Percentiles rank a stretch among this genome's conserved stretches.
These are phyloP conservation scores for Ceratina calcarata DNA, from an alignment of 1,140 invertebrate species.

Conservation along the genomic window DNA sequence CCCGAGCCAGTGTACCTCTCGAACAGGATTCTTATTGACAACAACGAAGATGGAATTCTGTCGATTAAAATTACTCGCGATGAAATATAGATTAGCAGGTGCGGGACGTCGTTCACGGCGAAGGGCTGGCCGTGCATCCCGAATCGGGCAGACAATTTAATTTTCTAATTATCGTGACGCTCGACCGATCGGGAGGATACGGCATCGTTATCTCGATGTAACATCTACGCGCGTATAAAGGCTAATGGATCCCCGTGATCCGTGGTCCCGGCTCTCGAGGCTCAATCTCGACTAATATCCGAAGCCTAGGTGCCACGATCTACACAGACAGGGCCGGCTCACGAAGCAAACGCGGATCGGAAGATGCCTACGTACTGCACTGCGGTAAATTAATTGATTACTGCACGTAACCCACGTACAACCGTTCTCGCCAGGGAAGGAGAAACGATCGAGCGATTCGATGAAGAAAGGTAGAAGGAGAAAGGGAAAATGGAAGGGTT, in stretches of 20 bases:
- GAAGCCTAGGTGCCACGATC: conserved; percentile 14
- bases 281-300: conserved; percentile 78
- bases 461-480: neutral
- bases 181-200: conserved; percentile 63
- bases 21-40: neutral
- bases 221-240: conserved; percentile 76
- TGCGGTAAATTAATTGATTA: conserved; percentile 68
- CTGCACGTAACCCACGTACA: conserved; percentile 53
- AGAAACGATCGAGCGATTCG: conserved; percentile 18
- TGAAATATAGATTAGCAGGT: conserved; percentile 41
- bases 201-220: conserved; percentile 73
- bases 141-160: conserved; percentile 76
- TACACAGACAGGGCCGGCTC: conserved; percentile 24
- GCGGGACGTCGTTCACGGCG: conserved; percentile 3
- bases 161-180: conserved; percentile 80
- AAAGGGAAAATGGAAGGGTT: neutral
- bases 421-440: conserved; percentile 52
- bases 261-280: conserved; percentile 57
- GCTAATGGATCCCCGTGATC: conserved; percentile 75
- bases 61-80: neutral
- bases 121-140: conserved; percentile 15
- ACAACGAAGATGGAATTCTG: neutral
- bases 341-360: conserved; percentile 26
- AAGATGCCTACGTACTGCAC: conserved; percentile 56
- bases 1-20: too few relatives aligned